These are phyloP conservation scores for Contarinia nasturtii DNA, from an alignment of 1,140 invertebrate genomes.

Conservation along the genomic window DNA sequence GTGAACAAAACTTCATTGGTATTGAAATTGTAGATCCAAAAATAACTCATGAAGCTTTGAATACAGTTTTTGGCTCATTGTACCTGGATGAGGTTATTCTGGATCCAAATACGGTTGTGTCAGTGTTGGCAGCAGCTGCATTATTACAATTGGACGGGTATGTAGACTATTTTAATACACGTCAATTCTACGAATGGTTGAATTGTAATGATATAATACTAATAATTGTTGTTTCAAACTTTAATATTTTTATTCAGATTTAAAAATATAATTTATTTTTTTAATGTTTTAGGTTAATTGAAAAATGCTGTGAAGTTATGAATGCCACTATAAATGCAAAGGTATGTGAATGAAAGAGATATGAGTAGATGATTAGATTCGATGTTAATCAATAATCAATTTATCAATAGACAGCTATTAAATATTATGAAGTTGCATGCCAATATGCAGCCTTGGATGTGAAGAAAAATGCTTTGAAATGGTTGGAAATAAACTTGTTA, in stretches of 20 bases:
- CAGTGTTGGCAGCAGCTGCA: constrained; percentile 54
- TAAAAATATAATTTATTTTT: too few species aligned
- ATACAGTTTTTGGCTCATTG: constrained; percentile 55
- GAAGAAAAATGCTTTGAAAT: constrained; percentile 39
- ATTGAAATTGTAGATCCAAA: constrained; percentile 58
- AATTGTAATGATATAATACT: too few species aligned
- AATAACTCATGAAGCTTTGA: constrained; percentile 50
- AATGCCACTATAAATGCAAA: constrained; percentile 48
- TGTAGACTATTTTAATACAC: too few species aligned
- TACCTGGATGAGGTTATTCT: constrained; percentile 60
- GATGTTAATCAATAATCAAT: neutral
- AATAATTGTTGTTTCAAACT: too few species aligned
- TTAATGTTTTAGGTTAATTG: too few species aligned
- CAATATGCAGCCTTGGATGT: constrained; percentile 45
- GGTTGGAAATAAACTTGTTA: constrained; percentile 51
- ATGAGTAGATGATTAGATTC: too few species aligned
- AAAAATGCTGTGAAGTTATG: constrained; percentile 59
- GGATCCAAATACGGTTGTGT: constrained; percentile 46
- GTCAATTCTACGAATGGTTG: too few species aligned
- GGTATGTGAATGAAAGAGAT: too few species aligned
- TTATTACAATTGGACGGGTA: constrained; percentile 59
- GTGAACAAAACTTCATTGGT: constrained; percentile 39
- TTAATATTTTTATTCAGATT: too few species aligned
- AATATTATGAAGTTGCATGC: constrained; percentile 45
- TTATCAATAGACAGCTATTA: constrained; percentile 37